Percentiles rank a stretch among this genome's conserved stretches.
Evolutionary conservation across 2,888 invertebrate species (phyloP).

Genomic region (Calliphora vomitoria): DNA sequence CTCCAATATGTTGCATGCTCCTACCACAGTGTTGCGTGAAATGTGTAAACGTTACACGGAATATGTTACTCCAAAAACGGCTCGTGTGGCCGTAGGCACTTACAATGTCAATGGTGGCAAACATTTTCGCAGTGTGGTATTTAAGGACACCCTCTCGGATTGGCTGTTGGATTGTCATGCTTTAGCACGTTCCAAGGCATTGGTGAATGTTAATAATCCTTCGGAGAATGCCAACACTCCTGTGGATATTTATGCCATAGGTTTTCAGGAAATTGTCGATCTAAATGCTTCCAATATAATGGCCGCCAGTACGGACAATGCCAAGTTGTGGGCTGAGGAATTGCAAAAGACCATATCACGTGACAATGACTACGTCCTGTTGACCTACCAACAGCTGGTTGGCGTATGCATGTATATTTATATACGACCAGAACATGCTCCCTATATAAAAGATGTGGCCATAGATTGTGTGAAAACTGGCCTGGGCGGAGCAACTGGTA

Average conservation of each 20-base stretch:
- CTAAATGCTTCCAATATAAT: conserved; percentile 99
- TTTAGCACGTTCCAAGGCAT: conserved; percentile 85
- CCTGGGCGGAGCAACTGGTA: conserved; percentile 97
- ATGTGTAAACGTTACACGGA: conserved; percentile 94
- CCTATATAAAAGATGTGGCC: conserved; percentile 95
- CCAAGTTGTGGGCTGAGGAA: conserved; percentile 97
- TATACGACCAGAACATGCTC: conserved; percentile 94
- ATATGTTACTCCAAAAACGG: conserved; percentile 86
- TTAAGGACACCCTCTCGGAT: conserved; percentile 94
- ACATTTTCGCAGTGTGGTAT: conserved; percentile 98
- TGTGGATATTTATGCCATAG: conserved; percentile 98
- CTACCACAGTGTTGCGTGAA: conserved; percentile 92
- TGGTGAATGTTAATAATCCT: conserved; percentile 85
- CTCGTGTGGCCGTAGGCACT: conserved; percentile 95
- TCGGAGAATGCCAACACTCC: conserved; percentile 85
- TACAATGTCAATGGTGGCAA: conserved; percentile 99
- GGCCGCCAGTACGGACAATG: conserved; percentile 96
- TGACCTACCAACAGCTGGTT: conserved; percentile 97
- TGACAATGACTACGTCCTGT: conserved; percentile 93
- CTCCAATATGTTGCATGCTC: conserved; percentile 93
- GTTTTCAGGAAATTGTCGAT: conserved; percentile 99
- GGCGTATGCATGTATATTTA: conserved; percentile 99
- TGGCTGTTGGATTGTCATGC: conserved; percentile 95
- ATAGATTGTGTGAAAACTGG: conserved; percentile 99
- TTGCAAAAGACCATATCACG: conserved; percentile 95